Base-by-base conservation (phyloP, 2,888 invertebrate genomes). In the Meandrusa payeni region DNA sequence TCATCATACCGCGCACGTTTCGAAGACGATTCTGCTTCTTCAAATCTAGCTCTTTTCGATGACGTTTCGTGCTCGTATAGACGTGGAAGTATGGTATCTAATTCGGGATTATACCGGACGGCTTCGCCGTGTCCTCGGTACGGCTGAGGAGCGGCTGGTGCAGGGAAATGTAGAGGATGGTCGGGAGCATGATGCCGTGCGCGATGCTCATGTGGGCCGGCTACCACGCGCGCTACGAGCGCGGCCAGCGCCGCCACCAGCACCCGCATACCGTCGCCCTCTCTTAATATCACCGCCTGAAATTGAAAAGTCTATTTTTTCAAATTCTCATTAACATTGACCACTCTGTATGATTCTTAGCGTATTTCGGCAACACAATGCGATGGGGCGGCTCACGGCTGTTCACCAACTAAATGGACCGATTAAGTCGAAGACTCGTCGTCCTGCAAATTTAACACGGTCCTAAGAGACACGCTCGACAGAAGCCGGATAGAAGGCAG, bases 71-170 rank as follows among this genome's bases (percentile, higher is more conserved):
- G 86, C 40, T 82, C 79, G 54, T 85, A 78, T 45, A 75, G 52
- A 46, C 79, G 74, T 24, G 82, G 83, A 34, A 88, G 79, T 57
- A 89, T 86, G 41, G 89, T 87, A 59, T 89, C 89, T 51, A 89
- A 62, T 54, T 89, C 89, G 11, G 89, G 87, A 64, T 89, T 88
- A 59, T 89, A 88, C 47, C 89, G 80, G 51, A 89, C 89, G 48
- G 88, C 82, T 62, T 89, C 89, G 56, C 89, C 89, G 57, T 89
- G 89, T 48, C 89, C 89, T 54, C 76, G 79, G 61, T 89, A 89
- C 50, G 87, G 86, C 59, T 83, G 76, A n/a, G 78, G 74, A 31
- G 75, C 79, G 40, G 68, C 73, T 36, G 75, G 75, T 56, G 69
- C 74, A 60, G 76, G 78, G 65, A 76, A 79, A 64, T 76, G 78